These are phyloP conservation scores for Takifugu flavidus DNA, from an alignment of 2,113 vertebrate genomes.

Conservation along the genomic window DNA sequence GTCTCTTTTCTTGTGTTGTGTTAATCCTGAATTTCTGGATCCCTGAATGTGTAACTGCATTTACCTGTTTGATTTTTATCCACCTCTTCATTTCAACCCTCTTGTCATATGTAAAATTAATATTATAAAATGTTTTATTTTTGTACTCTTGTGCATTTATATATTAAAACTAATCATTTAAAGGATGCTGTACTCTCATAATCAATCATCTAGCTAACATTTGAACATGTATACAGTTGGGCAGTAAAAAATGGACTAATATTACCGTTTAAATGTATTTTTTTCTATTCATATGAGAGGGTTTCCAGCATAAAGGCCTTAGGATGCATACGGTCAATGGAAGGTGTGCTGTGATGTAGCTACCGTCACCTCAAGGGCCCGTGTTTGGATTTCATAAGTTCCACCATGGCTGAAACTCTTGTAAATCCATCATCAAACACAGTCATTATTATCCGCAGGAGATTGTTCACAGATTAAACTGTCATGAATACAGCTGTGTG, in stretches of 20 bases:
- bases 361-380: too few relatives aligned
- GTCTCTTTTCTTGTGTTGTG: constrained; percentile 13
- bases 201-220: constrained; percentile 28
- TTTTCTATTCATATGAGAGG: too few relatives aligned
- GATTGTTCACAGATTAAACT: background rate
- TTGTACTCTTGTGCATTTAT: constrained; percentile 68
- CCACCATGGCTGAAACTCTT: too few relatives aligned
- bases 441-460: background rate
- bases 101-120: constrained; percentile 52
- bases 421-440: background rate
- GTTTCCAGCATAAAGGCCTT: background rate
- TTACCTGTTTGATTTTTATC: constrained; percentile 18
- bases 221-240: constrained; percentile 30
- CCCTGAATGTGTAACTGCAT: constrained; percentile 43
- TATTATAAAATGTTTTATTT: constrained; percentile 71
- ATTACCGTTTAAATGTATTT: too few relatives aligned
- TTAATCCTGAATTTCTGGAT: constrained; percentile 25
- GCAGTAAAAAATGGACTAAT: constrained; percentile 16
- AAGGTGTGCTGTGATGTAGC: too few relatives aligned
- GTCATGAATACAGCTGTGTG: background rate
- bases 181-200: constrained; percentile 54
- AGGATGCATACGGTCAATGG: background rate
- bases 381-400: too few relatives aligned
- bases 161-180: constrained; percentile 51
- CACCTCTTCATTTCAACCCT: constrained; percentile 24